Conservation (phyloP, 2,888 invertebrate species). For the Scaptomyza flava region DNA sequence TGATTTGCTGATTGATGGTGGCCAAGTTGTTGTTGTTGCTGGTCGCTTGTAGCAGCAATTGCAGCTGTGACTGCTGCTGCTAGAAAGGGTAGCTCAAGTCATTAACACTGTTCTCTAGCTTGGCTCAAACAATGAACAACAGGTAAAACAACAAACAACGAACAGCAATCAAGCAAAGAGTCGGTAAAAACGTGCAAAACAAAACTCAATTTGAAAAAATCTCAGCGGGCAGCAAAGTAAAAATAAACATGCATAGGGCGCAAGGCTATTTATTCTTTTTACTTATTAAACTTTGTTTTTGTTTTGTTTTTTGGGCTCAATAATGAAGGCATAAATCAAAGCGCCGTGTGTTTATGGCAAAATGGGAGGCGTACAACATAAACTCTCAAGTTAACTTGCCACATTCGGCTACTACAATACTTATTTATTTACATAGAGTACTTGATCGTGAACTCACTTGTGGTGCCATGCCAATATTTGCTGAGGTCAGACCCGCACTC, state of each 20-base stretch:
- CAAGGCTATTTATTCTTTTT: conserved; percentile 6
- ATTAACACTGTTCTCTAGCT: conserved; percentile 47
- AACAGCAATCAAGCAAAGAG: conserved; percentile 39
- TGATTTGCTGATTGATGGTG: conserved; percentile 84
- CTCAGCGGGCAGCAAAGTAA: conserved; percentile 40
- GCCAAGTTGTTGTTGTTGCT: conserved; percentile 84
- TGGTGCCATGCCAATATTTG: conserved; percentile 86
- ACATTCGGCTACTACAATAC: conserved; percentile 18
- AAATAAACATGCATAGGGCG: conserved; percentile 54
- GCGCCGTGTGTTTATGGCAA: conserved; percentile 49
- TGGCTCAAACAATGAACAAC: conserved; percentile 40
- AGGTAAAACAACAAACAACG: conserved; percentile 34
- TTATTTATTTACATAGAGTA: conserved; percentile 9
- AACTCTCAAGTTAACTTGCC: conserved; percentile 43
- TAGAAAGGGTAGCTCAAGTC: conserved; percentile 41
- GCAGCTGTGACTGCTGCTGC: conserved; percentile 81
- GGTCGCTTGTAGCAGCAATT: conserved; percentile 83
- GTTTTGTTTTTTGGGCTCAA: conserved; percentile 8
- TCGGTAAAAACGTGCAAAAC: conserved; percentile 54
- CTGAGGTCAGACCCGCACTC: conserved; percentile 85
- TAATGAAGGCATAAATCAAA: conserved; percentile 57
- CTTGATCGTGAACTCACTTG: conserved; percentile 86
- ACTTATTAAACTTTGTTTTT: conserved; percentile 10
- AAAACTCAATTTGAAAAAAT: conserved; percentile 39
- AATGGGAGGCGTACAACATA: conserved; percentile 48